Conservation (phyloP, 2,888 invertebrate genomes). For the Drosophila peninsularis region DNA sequence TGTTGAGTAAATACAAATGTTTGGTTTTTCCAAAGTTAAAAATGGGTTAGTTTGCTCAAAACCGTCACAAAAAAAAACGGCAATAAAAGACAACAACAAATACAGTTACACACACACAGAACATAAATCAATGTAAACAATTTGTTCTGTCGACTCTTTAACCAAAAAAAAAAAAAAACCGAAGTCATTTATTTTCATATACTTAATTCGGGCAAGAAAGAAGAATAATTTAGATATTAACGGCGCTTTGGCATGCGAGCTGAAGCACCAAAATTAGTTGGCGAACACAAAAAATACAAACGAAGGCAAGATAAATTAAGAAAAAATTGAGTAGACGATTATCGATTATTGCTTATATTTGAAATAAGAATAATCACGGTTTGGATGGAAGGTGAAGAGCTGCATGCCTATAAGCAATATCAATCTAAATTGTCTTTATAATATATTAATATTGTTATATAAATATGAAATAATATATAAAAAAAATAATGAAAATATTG, state of each 20-base stretch:
- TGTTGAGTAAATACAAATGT: slow-evolving; percentile 61
- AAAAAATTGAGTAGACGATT: background rate
- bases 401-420: background rate
- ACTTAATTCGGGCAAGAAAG: slow-evolving; percentile 4
- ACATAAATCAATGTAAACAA: slow-evolving; percentile 52
- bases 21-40: slow-evolving; percentile 56
- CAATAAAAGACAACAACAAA: slow-evolving; percentile 4
- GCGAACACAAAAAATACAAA: background rate
- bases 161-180: slow-evolving; percentile 1
- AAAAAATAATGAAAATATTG: too few species aligned
- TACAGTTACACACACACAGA: background rate
- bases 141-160: background rate
- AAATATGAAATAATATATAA: too few species aligned
- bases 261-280: slow-evolving; percentile 24
- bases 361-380: background rate
- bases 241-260: slow-evolving; percentile 58
- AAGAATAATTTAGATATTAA: slow-evolving; percentile 25
- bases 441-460: too few species aligned
- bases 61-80: slow-evolving; percentile 15
- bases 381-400: background rate
- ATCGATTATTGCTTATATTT: slow-evolving; percentile 4
- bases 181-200: slow-evolving; percentile 38
- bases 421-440: background rate
- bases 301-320: background rate
- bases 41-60: slow-evolving; percentile 55